Evolutionary conservation across 2,888 invertebrate genomes (phyloP), one percentile per base, ranked within the genome.

Genomic region (Xestobium rufovillosum): DNA sequence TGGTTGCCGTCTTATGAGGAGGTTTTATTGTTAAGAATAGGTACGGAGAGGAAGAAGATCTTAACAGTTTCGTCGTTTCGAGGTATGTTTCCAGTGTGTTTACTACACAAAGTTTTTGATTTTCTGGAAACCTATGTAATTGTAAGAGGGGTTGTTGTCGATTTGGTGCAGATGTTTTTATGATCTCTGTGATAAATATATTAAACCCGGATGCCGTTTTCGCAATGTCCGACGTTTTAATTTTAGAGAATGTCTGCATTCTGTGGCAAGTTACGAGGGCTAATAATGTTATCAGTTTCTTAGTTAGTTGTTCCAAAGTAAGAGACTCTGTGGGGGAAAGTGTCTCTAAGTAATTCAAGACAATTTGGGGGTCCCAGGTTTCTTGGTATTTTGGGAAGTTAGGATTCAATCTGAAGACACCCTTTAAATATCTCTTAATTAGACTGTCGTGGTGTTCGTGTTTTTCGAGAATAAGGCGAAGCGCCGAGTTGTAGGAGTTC

Each of bases 311-410:
- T 33, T 43, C 38, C 10, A 48, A 31, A 2, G 34, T 30, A 4
- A 32, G 17, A n/a, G n/a, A n/a, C n/a, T n/a, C n/a, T n/a, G n/a
- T n/a, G 3, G 34, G 39, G 17, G 14, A 32, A 2, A n/a, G 26
- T 8, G 34, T 34, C 6, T 26, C 34, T 25, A 47, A 34, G 35
- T 41, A 43, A 8, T 35, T 19, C 9, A 43, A 25, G 13, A 45
- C 42, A 9, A 26, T n/a, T 13, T 37, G 31, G 6, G 54, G 51
- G 29, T 60, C 47, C 56, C 57, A 59, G 1, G 40, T 53, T 4
- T 11, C 14, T 16, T 54, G 41, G 38, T 57, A 52, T 34, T 38
- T 48, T 3, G 48, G 44, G 39, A 25, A 41, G 9, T 34, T 11
- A 12, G 50, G 52, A 29, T 42, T 44, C 19, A 49, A 11, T 12